Percentiles rank a stretch among this genome's conserved stretches.
These are phyloP conservation scores for Spodoptera litura DNA, from an alignment of 1,140 invertebrate genomes.

Conservation along the genomic window DNA sequence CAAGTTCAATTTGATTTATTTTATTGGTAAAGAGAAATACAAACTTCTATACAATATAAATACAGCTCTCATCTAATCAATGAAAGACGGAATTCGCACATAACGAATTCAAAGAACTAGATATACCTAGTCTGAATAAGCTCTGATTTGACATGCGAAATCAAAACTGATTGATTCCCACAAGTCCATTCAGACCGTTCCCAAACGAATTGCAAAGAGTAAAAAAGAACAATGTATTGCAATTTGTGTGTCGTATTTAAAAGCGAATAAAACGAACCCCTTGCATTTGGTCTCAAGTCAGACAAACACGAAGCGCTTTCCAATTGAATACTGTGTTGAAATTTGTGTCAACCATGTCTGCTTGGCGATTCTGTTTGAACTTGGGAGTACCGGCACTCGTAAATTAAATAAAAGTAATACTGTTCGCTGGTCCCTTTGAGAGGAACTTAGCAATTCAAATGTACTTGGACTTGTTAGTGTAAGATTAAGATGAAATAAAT, in stretches of 20 bases:
- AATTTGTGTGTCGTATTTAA: conserved; percentile 44
- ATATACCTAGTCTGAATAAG: neutral
- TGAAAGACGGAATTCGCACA: neutral
- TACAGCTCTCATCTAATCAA: neutral
- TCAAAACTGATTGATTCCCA: conserved; percentile 27
- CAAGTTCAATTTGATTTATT: neutral
- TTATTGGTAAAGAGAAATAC: neutral
- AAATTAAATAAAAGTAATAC: conserved; percentile 28
- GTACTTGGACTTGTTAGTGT: conserved; percentile 6
- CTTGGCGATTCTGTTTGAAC: conserved; percentile 27
- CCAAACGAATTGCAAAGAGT: conserved; percentile 1
- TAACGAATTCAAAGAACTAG: neutral
- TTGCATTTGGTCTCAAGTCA: conserved; percentile 30
- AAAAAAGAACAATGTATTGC: conserved; percentile 35
- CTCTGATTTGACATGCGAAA: conserved; percentile 23
- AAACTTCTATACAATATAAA: neutral
- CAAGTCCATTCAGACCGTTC: conserved; percentile 11
- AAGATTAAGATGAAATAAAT: conserved; percentile 1
- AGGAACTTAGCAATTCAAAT: conserved; percentile 4
- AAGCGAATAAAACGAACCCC: conserved; percentile 38
- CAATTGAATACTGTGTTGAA: conserved; percentile 13
- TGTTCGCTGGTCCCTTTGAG: neutral
- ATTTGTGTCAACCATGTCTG: neutral
- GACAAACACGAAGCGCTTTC: conserved; percentile 27
- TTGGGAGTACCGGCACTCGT: conserved; percentile 1